phyloP scores from a whole-genome alignment of 2,113 vertebrate species.

The Neodontobutis hainanensis region DNA sequence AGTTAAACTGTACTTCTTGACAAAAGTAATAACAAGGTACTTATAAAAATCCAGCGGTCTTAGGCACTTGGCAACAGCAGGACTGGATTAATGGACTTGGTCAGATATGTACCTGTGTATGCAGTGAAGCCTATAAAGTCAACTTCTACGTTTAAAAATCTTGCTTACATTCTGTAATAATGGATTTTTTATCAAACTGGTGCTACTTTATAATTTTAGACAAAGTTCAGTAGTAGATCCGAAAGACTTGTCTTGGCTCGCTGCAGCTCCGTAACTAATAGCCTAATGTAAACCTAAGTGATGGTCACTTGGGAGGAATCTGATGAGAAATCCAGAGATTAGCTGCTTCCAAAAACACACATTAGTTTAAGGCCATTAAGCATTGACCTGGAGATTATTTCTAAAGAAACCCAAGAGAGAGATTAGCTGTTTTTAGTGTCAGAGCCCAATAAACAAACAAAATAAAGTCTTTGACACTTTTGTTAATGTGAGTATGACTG shows the following conservation, averaged over 20 bases:
- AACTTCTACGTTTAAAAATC: no score
- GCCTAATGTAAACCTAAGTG: constrained; percentile 1
- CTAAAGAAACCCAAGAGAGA: constrained; percentile 23
- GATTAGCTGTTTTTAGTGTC: constrained; percentile 24
- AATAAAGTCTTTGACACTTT: background rate
- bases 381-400: constrained; percentile 29
- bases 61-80: no score
- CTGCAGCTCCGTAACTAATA: background rate
- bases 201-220: no score
- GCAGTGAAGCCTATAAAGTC: no score
- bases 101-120: no score
- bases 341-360: constrained; percentile 12
- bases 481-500: constrained; percentile 2
- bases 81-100: no score
- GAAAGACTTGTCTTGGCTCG: background rate
- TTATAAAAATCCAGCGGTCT: no score
- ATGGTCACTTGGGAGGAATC: constrained; percentile 9
- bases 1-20: no score
- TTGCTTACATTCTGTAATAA: no score
- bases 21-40: no score
- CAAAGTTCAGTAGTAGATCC: no score
- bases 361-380: constrained; percentile 2
- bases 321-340: constrained; percentile 11
- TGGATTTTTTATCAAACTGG: no score
- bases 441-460: background rate